Base-by-base conservation (phyloP, 1,140 invertebrate genomes). In the Monomorium pharaonis region DNA sequence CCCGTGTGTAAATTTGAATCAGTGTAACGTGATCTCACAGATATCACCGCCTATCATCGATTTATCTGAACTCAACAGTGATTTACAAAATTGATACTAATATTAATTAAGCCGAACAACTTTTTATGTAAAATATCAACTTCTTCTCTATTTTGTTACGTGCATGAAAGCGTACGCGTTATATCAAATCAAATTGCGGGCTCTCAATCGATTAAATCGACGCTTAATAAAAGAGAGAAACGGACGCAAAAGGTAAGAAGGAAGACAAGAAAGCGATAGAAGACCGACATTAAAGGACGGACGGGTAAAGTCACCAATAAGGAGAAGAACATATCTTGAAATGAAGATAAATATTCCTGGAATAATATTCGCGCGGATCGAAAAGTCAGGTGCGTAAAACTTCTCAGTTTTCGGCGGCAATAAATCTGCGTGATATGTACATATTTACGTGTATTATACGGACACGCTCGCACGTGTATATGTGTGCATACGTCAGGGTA, bases 401-500 rank as follows among this genome's bases (percentile, higher is more conserved):
- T 84, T 60, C 27, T 74, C 63, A 69, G 77, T 84, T 87, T n/a
- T 89, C 77, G 51, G 78, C 74, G 88, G 88, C 85, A 86, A 87
- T 86, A 89, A 89, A 84, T 89, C 69, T 67, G 58, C 85, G 85
- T 75, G 80, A 87, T 81, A 44, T 89, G 74, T 86, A 89, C 88
- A 80, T 86, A 89, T 83, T 58, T 89, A 89, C 54, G 84, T 87
- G 75, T 89, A 84, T 87, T 60, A 84, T 83, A 80, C 78, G 24
- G 24, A 67, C 60, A 84, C 24, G 85, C 85, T 89, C 70, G 78
- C 85, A 90, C 75, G 88, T 72, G 88, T 86, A 89, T 83, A 89
- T 85, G 80, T 89, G 75, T 84, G 88, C 85, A 81, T 87, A 87
- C 80, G 87, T 89, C 88, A 89, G 88, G 88, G 88, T 89, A 89